Evolutionary conservation across 35 echinoderm and acorn worm genomes (phyloP).

Genomic region (Heliocidaris tuberculata): DNA sequence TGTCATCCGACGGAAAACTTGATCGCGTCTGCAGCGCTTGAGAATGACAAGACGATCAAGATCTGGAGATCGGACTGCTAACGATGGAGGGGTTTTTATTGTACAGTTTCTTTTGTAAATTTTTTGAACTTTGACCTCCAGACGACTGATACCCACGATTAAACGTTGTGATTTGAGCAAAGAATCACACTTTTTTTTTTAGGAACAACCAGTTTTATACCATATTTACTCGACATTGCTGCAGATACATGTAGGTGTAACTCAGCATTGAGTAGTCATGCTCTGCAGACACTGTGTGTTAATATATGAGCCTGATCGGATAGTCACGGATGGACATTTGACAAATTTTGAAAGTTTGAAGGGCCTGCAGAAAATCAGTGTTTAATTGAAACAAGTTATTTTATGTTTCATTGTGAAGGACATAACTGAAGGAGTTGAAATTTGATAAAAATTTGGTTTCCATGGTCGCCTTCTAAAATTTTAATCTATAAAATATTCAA

Average conservation of each 20-base stretch:
- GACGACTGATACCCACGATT: neutral
- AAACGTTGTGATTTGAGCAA: neutral
- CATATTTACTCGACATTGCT: neutral
- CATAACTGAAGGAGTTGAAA: too few relatives aligned
- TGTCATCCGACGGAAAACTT: conserved; percentile 98
- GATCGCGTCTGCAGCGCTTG: conserved; percentile 92
- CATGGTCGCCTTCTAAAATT: too few relatives aligned
- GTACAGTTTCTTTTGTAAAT: conserved; percentile 22
- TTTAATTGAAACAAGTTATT: too few relatives aligned
- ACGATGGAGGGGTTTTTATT: neutral
- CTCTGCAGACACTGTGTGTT: neutral
- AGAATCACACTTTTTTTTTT: neutral
- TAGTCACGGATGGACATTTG: too few relatives aligned
- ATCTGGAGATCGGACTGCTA: conserved; percentile 98
- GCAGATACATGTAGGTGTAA: neutral
- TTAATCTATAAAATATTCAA: too few relatives aligned
- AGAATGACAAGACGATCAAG: conserved; percentile 99
- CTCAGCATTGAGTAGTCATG: too few relatives aligned
- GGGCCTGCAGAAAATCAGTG: too few relatives aligned
- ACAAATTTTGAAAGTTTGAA: too few relatives aligned
- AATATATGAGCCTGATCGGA: too few relatives aligned
- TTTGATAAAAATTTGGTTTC: too few relatives aligned
- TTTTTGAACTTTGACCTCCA: conserved; percentile 20
- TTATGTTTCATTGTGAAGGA: too few relatives aligned
- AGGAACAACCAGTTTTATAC: neutral